Base-by-base conservation (phyloP, 2,888 invertebrate species). In the Nomada ferruginata region DNA sequence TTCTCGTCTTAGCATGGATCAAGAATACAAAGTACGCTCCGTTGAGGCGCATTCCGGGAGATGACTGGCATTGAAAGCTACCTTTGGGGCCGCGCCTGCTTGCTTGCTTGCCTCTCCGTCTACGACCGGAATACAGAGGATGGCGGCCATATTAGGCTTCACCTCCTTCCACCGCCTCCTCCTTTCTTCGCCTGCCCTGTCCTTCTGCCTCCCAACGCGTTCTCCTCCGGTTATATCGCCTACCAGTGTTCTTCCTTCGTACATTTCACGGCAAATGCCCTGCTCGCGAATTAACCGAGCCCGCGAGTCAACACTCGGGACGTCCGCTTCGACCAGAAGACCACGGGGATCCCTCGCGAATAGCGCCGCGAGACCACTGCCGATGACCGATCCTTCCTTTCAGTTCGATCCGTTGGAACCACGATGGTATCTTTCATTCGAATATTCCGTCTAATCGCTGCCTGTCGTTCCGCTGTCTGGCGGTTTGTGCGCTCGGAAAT, bases 21-120 rank as follows among this genome's bases (percentile, higher is more conserved):
- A 82, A 82, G 93, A 93, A 93, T 93, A 93, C 91, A 90, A 93
- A 93, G 91, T 92, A 89, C 89, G 65, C 71, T 72, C 63, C 80
- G 87, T 87, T 87, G 86, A 89, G 88, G 89, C 90, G 91, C 92
- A 92, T 93, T 92, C 92, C 91, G 85, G 89, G 90, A 91, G 93
- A 93, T 92, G 93, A 92, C 92, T 92, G 93, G 91, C 93, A 92
- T 93, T 91, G 93, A 93, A 91, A 92, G 90, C 89, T 88, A 87
- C 87, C 91, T 91, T 86, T 87, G 83, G 87, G 87, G 90, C 91
- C 91, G 90, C 91, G 87, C 89, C 88, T 87, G 90, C 86, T 83
- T 77, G 75, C 73, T 66, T 85, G 82, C 76, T 79, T 85, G 78
- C 83, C 75, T 86, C 88, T 75, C 82, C 83, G 85, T 87, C 89